phyloP scores from a whole-genome alignment of 1,140 invertebrate species.

The Lutraria rhynchaena region DNA sequence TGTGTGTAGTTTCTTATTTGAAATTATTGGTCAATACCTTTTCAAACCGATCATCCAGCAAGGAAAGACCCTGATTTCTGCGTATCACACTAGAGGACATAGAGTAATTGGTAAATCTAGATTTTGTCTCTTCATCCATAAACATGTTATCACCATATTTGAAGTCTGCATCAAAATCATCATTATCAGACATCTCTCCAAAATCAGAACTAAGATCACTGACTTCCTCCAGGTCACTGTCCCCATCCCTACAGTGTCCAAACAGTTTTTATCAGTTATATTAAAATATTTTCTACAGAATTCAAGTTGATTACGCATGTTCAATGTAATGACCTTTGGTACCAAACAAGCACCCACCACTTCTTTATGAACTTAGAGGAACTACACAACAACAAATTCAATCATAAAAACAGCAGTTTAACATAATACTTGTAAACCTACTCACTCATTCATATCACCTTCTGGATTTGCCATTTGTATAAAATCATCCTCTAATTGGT shows the following conservation, averaged over 20 bases:
- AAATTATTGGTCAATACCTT: too few species aligned
- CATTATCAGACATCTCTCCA: slow-evolving; percentile 63
- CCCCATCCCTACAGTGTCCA: slow-evolving; percentile 21
- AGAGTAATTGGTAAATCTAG: slow-evolving; percentile 96
- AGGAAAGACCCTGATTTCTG: slow-evolving; percentile 91
- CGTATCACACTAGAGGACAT: slow-evolving; percentile 95
- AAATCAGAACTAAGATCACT: slow-evolving; percentile 70
- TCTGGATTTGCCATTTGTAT: slow-evolving; percentile 87
- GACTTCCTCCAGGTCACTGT: slow-evolving; percentile 48
- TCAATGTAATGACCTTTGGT: too few species aligned
- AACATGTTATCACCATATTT: slow-evolving; percentile 80
- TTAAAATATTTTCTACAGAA: too few species aligned
- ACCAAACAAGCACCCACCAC: too few species aligned
- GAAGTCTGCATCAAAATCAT: slow-evolving; percentile 66
- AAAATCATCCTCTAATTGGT: slow-evolving; percentile 95
- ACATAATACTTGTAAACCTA: too few species aligned
- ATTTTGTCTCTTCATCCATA: slow-evolving; percentile 89
- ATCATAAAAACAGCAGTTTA: too few species aligned
- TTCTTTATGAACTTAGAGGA: too few species aligned
- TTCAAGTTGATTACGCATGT: too few species aligned
- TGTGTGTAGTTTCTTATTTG: too few species aligned
- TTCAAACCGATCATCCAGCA: slow-evolving; percentile 96
- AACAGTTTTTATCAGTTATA: too few species aligned
- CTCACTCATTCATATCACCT: slow-evolving; percentile 72
- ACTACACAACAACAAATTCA: too few species aligned